A percentile compares a stretch with the other conserved stretches of the same genome.
These are phyloP conservation scores for Chaetorhynchus papuensis DNA, from an alignment of 2,113 vertebrate species.

Conservation along the genomic window DNA sequence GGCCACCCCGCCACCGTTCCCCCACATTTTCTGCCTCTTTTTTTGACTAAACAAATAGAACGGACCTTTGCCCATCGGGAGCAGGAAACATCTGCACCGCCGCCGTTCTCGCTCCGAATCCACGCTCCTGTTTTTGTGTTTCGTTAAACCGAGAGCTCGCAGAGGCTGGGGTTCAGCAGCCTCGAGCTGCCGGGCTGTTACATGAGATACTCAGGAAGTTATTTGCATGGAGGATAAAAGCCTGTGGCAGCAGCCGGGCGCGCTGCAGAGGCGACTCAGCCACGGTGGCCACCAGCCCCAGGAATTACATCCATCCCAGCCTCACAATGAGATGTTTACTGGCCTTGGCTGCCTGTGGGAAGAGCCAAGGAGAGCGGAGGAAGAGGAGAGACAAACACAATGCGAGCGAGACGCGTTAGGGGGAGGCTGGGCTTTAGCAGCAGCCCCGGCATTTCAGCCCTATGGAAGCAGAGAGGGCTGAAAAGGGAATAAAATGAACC, in stretches of 20 bases:
- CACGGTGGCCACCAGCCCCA: neutral
- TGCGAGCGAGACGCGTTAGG: neutral
- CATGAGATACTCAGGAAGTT: conserved; percentile 26
- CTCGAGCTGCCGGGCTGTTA: neutral
- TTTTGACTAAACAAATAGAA: neutral
- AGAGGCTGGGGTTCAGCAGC: neutral
- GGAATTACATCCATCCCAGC: neutral
- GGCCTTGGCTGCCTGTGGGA: conserved; percentile 29
- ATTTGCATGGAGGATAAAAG: conserved; percentile 36
- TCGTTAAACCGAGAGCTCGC: neutral
- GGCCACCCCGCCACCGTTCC: neutral
- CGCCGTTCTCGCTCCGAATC: neutral
- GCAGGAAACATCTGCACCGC: neutral
- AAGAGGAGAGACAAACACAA: conserved; percentile 52
- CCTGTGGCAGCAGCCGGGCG: neutral
- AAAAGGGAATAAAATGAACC: neutral
- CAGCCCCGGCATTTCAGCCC: neutral
- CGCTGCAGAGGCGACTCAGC: neutral
- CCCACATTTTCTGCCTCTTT: neutral
- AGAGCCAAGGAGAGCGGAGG: conserved; percentile 22
- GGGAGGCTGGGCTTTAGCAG: conserved; percentile 31
- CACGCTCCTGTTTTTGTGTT: neutral
- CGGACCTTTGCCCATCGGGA: neutral
- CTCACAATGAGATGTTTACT: conserved; percentile 54
- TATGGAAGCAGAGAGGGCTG: neutral